Evolutionary conservation across 2,888 invertebrate species (phyloP).

Genomic region (Strigamia crassipes): DNA sequence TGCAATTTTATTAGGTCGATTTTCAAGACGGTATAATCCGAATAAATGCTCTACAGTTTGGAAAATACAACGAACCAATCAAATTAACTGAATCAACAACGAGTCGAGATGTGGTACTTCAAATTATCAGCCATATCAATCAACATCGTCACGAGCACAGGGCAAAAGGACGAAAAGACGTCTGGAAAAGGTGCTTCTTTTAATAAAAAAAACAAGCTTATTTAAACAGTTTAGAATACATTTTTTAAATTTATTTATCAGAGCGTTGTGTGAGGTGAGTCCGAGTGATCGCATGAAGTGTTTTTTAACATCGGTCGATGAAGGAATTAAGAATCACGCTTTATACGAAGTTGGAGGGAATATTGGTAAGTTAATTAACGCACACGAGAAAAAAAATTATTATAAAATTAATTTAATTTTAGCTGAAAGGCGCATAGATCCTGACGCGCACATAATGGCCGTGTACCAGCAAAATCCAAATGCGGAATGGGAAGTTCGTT

Average conservation of each 20-base stretch:
- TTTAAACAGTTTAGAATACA: background rate
- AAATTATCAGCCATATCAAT: conserved; percentile 34
- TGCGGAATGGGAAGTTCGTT: conserved; percentile 41
- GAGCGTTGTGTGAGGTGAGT: conserved; percentile 19
- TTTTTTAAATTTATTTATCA: background rate
- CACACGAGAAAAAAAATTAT: background rate
- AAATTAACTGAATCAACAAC: conserved; percentile 44
- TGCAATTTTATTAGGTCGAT: conserved; percentile 46
- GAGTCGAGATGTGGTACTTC: conserved; percentile 45
- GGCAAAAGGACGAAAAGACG: conserved; percentile 31
- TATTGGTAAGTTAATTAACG: conserved; percentile 44
- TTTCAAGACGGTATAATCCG: conserved; percentile 49
- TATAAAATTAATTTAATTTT: background rate
- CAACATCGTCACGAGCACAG: conserved; percentile 13
- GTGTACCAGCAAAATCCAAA: conserved; percentile 45
- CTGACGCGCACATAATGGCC: conserved; percentile 33
- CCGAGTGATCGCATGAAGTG: conserved; percentile 42
- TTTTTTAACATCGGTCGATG: conserved; percentile 15
- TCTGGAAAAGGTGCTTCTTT: background rate
- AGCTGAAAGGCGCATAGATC: conserved; percentile 41
- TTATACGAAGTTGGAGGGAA: conserved; percentile 49
- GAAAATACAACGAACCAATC: conserved; percentile 38
- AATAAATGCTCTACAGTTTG: conserved; percentile 47
- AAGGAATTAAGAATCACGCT: conserved; percentile 44
- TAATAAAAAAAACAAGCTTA: background rate